Evolutionary conservation across 2,888 invertebrate genomes (phyloP).

Genomic region (Thymelicus sylvestris): DNA sequence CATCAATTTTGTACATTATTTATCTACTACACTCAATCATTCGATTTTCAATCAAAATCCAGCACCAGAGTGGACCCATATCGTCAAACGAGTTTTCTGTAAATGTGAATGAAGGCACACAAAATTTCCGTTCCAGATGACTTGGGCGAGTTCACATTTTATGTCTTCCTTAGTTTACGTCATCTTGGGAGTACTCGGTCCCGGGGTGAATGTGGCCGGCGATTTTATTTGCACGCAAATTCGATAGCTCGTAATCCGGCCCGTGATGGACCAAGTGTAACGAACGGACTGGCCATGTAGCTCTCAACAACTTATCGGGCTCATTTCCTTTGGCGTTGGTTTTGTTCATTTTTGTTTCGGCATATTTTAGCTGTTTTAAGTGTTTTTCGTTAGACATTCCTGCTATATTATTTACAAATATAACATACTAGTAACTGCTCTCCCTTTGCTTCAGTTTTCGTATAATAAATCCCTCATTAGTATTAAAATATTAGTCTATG

Average conservation of each 20-base stretch:
- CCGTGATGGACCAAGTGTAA: constrained; percentile 58
- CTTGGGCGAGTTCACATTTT: constrained; percentile 68
- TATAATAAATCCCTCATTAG: too few relatives aligned
- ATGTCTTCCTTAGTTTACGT: constrained; percentile 61
- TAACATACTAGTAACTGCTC: too few relatives aligned
- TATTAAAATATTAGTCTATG: too few relatives aligned
- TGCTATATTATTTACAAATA: too few relatives aligned
- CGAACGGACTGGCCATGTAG: constrained; percentile 62
- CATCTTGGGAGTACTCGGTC: constrained; percentile 51
- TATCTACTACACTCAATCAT: background rate
- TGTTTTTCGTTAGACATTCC: too few relatives aligned
- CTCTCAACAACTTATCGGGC: constrained; percentile 65
- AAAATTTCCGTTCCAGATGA: constrained; percentile 72
- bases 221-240: constrained; percentile 65
- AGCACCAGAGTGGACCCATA: constrained; percentile 22
- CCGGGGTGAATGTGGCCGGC: constrained; percentile 52
- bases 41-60: constrained; percentile 17
- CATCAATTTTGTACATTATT: too few relatives aligned
- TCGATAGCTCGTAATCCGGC: constrained; percentile 69
- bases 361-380: background rate
- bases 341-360: constrained; percentile 48
- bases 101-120: constrained; percentile 51
- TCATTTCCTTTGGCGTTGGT: constrained; percentile 60
- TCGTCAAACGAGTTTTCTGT: constrained; percentile 38
- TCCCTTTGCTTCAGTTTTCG: too few relatives aligned